A percentile compares a stretch with the other conserved stretches of the same genome.
Evolutionary conservation across 2,113 vertebrate species (phyloP).

Genomic region (Thalassarche chlororhynchos): DNA sequence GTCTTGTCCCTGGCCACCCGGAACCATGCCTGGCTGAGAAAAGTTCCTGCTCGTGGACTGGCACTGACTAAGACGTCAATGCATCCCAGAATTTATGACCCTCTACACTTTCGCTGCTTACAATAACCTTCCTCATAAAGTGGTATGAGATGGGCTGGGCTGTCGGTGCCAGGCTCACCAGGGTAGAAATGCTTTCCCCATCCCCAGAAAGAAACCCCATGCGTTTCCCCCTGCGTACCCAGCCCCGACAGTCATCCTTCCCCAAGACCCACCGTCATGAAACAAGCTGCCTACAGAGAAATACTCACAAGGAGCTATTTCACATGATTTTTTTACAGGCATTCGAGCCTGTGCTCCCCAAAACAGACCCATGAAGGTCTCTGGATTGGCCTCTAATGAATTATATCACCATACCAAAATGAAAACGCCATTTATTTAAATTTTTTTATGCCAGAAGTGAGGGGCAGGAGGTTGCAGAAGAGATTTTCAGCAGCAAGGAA

Average conservation of each 20-base stretch:
- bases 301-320: not conserved
- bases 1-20: constrained; percentile 50
- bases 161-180: not conserved
- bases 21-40: constrained; percentile 36
- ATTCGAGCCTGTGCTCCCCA: not conserved
- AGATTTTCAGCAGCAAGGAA: not conserved
- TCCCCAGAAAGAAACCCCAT: not conserved
- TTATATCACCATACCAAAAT: not conserved
- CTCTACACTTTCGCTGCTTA: not conserved
- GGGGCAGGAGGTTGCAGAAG: not conserved
- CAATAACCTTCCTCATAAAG: not conserved
- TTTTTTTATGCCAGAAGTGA: not conserved
- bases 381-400: not conserved
- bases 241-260: not conserved
- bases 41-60: constrained; percentile 11
- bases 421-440: not conserved
- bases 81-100: constrained; percentile 5
- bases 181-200: not conserved
- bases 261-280: not conserved
- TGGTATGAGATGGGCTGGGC: not conserved
- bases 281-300: not conserved
- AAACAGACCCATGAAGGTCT: not conserved
- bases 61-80: not conserved
- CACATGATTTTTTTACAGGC: not conserved
- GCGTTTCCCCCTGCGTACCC: not conserved